A percentile compares a stretch with the other conserved stretches of the same genome.
These are phyloP conservation scores for Spicauda simplicius DNA, from an alignment of 2,888 invertebrate genomes.

Conservation along the genomic window DNA sequence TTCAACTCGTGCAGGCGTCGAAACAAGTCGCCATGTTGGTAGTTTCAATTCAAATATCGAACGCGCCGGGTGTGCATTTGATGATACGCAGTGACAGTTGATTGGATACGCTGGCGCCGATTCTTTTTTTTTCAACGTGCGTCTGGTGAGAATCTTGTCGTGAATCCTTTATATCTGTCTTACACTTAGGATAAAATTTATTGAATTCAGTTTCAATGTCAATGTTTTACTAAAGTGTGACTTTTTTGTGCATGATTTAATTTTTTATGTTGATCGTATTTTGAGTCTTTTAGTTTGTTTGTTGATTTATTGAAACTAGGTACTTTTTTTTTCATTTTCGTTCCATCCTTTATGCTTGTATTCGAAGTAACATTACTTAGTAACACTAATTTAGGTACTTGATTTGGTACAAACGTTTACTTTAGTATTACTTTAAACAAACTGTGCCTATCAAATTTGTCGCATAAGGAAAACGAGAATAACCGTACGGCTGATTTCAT, in stretches of 20 bases:
- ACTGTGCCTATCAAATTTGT: conserved; percentile 1
- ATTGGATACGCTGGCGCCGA: conserved; percentile 58
- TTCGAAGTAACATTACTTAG: background rate
- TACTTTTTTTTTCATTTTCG: background rate
- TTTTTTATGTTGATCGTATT: too few relatives aligned
- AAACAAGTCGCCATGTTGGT: conserved; percentile 64
- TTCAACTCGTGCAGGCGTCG: conserved; percentile 74
- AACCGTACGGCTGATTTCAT: conserved; percentile 37
- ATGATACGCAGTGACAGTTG: conserved; percentile 72
- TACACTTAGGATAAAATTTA: background rate
- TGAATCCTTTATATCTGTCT: background rate
- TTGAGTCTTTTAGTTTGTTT: too few relatives aligned
- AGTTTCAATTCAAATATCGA: conserved; percentile 66
- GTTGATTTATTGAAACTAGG: too few relatives aligned
- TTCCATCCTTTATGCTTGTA: background rate
- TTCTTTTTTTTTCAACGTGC: conserved; percentile 17
- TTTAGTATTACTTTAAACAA: background rate
- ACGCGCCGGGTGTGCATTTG: conserved; percentile 70
- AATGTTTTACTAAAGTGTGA: too few relatives aligned
- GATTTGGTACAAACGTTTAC: too few relatives aligned
- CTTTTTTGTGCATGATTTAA: too few relatives aligned
- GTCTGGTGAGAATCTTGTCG: conserved; percentile 21
- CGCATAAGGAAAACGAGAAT: conserved; percentile 38
- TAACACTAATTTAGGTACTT: too few relatives aligned
- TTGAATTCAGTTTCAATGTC: background rate